Conservation (phyloP, 2,888 invertebrate species). For the Homarus gammarus region DNA sequence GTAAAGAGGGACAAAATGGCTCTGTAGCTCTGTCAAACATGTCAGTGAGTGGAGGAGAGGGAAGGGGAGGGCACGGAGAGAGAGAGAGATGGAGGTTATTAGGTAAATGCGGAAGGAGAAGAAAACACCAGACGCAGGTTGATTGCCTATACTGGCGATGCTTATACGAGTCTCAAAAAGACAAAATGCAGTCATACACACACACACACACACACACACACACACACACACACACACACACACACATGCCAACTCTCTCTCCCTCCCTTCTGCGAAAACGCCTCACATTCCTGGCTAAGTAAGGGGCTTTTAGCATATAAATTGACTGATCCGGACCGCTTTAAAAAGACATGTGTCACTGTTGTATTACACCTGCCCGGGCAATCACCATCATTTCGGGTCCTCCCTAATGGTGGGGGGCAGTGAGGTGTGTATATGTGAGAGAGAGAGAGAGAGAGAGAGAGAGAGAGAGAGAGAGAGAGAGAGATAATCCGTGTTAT, state of each 20-base stretch:
- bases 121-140: no score
- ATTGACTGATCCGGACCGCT: background rate
- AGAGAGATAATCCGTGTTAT: no score
- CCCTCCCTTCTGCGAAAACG: background rate
- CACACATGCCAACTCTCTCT: background rate
- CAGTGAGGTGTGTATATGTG: no score
- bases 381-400: background rate
- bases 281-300: slow-evolving; percentile 4
- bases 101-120: background rate
- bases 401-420: background rate
- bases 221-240: no score
- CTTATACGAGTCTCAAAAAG: no score
- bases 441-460: no score
- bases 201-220: no score
- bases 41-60: background rate
- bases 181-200: no score
- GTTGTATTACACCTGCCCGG: background rate
- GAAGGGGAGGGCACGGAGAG: background rate
- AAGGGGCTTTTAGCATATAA: background rate
- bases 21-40: no score
- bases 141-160: no score
- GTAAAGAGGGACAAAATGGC: background rate
- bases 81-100: background rate
- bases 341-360: background rate
- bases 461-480: no score